Conservation (phyloP, 2,888 invertebrate species). For the Lepidochitona cinerea region DNA sequence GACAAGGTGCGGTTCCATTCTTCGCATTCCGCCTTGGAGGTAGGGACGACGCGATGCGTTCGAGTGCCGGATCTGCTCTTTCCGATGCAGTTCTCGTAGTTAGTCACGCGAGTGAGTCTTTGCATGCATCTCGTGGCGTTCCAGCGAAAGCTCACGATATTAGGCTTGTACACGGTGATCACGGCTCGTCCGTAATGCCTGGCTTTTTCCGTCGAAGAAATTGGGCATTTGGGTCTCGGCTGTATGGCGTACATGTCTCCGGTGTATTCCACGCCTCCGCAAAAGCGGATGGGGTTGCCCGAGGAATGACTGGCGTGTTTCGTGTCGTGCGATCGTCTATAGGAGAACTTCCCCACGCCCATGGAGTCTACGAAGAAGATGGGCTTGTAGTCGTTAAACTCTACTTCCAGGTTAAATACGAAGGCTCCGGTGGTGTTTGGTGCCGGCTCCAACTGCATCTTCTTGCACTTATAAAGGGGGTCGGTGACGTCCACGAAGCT, state of each 20-base stretch:
- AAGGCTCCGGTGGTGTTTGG: neutral
- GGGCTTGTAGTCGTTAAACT: neutral
- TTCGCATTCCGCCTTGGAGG: neutral
- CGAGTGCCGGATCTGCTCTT: neutral
- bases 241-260: neutral
- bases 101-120: neutral
- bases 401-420: neutral
- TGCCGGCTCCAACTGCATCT: neutral
- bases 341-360: neutral
- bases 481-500: neutral
- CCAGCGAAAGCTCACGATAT: neutral
- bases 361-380: neutral
- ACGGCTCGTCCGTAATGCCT: neutral
- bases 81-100: neutral
- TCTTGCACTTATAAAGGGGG: neutral
- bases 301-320: neutral
- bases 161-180: neutral
- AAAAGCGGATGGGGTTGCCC: neutral
- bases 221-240: neutral
- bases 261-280: neutral
- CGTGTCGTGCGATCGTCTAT: neutral
- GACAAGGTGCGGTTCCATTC: neutral
- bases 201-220: neutral
- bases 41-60: neutral
- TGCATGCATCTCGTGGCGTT: neutral